Conservation (phyloP, 2,888 invertebrate genomes). For the Thereva unica region DNA sequence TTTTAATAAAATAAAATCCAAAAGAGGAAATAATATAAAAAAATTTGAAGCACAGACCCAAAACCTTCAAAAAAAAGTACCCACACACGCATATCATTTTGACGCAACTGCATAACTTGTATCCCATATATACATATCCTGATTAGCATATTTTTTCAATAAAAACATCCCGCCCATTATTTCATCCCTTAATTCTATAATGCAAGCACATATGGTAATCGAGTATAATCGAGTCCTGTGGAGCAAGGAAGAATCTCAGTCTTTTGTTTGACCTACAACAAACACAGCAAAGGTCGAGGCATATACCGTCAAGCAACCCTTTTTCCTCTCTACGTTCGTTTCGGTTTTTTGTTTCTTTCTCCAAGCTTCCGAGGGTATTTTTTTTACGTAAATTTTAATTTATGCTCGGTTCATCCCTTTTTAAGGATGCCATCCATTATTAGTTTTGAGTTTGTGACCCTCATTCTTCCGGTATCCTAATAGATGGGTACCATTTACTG, state of each 20-base stretch:
- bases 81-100: no score
- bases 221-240: neutral
- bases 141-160: slow-evolving; percentile 40
- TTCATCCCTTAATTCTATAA: slow-evolving; percentile 16
- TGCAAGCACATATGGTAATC: slow-evolving; percentile 24
- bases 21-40: no score
- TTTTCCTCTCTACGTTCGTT: slow-evolving; percentile 4
- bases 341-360: neutral
- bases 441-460: slow-evolving; percentile 4
- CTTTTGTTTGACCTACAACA: slow-evolving; percentile 32
- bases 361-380: neutral
- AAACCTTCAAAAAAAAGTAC: no score
- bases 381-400: slow-evolving; percentile 22
- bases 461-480: slow-evolving; percentile 5
- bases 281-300: neutral
- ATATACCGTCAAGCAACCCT: slow-evolving; percentile 13
- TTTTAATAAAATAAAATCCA: no score
- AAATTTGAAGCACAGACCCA: no score
- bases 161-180: slow-evolving; percentile 39
- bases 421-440: slow-evolving; percentile 15
- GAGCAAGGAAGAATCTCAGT: slow-evolving; percentile 17
- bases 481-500: neutral
- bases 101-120: no score
- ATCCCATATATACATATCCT: neutral
- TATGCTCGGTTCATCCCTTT: slow-evolving; percentile 26